Conservation (phyloP, 2,888 invertebrate genomes). For the Melinopterus prodromus region DNA sequence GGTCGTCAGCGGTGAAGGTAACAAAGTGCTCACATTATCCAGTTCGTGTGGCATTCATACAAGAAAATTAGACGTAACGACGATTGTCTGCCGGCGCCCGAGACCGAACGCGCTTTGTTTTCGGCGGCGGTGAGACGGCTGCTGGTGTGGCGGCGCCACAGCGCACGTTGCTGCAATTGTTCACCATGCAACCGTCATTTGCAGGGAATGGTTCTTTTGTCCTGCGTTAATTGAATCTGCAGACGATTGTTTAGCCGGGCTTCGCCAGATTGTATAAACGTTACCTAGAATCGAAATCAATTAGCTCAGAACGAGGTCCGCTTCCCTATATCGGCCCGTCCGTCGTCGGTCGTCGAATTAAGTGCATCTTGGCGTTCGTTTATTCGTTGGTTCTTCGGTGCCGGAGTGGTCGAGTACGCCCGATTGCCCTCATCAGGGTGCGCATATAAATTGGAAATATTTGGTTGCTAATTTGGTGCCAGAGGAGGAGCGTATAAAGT, state of each 20-base stretch:
- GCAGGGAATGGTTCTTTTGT: constrained; percentile 59
- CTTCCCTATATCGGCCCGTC: constrained; percentile 18
- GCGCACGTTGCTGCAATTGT: constrained; percentile 53
- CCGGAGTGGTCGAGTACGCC: constrained; percentile 16
- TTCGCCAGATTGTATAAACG: constrained; percentile 57
- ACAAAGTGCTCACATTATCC: constrained; percentile 36
- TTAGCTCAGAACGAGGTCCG: constrained; percentile 48
- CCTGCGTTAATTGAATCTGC: constrained; percentile 58
- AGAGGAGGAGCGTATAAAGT: constrained; percentile 10
- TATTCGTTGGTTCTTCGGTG: not conserved
- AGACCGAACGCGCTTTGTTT: constrained; percentile 41
- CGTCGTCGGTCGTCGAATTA: constrained; percentile 7
- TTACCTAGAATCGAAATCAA: constrained; percentile 57
- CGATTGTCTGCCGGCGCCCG: constrained; percentile 42
- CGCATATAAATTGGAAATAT: constrained; percentile 21
- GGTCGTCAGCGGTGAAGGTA: constrained; percentile 24
- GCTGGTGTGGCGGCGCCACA: constrained; percentile 22
- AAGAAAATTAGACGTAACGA: constrained; percentile 44
- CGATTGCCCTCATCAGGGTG: constrained; percentile 13
- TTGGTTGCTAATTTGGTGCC: constrained; percentile 20
- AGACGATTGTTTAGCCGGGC: constrained; percentile 55
- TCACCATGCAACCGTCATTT: constrained; percentile 57
- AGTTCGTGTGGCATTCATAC: constrained; percentile 37
- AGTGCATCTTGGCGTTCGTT: constrained; percentile 9
- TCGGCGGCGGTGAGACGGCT: constrained; percentile 27